Percentiles rank a stretch among this genome's conserved stretches.
These are phyloP conservation scores for Palaemon carinicauda DNA, from an alignment of 1,140 invertebrate species.

Conservation along the genomic window DNA sequence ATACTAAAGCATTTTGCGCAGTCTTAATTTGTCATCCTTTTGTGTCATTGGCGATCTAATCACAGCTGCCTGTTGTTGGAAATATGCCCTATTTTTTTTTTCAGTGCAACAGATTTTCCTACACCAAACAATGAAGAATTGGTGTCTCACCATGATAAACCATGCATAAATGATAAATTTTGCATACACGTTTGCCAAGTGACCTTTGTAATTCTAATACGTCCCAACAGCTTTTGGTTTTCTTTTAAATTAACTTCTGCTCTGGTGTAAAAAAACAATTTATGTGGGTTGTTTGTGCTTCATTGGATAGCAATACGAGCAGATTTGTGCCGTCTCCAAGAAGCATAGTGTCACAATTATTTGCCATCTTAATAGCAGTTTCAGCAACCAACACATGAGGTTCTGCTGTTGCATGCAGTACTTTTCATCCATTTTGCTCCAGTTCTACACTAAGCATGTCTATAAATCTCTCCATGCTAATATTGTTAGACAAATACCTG, in stretches of 20 bases:
- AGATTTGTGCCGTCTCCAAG: not conserved
- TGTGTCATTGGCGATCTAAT: too few relatives aligned
- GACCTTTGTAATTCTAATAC: not conserved
- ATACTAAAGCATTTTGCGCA: too few relatives aligned
- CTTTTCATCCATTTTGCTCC: too few relatives aligned
- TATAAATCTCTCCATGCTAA: too few relatives aligned
- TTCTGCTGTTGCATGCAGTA: not conserved
- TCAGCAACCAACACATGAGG: not conserved
- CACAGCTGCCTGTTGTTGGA: too few relatives aligned
- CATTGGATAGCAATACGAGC: not conserved
- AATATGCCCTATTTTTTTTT: too few relatives aligned
- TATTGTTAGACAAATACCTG: too few relatives aligned
- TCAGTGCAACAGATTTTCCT: not conserved
- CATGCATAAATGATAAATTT: not conserved
- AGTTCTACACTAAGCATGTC: too few relatives aligned
- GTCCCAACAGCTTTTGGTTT: not conserved
- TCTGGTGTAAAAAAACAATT: not conserved
- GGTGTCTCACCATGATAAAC: not conserved
- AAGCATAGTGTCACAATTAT: not conserved
- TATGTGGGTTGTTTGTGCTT: not conserved
- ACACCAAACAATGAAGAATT: not conserved
- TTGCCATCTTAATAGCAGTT: not conserved
- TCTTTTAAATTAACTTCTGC: not conserved
- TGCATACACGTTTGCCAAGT: not conserved
- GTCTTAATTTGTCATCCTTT: too few relatives aligned